A percentile compares a stretch with the other conserved stretches of the same genome.
phyloP scores from a whole-genome alignment of 2,888 invertebrate genomes.

The Uloborus plumipes region DNA sequence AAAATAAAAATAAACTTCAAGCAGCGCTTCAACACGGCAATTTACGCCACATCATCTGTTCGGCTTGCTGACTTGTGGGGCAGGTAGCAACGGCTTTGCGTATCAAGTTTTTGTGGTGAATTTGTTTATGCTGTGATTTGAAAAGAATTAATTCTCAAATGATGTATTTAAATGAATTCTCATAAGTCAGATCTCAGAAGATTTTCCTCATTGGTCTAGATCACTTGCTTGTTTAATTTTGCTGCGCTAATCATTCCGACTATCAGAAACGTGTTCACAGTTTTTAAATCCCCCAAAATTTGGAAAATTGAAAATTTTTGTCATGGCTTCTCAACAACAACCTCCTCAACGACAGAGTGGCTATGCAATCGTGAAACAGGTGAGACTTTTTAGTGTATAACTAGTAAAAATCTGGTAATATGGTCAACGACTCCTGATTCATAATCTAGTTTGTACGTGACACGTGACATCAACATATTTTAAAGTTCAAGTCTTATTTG shows the following conservation, averaged over 20 bases:
- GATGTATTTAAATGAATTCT: too few species aligned
- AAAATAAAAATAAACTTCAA: too few species aligned
- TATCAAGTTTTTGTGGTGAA: neutral
- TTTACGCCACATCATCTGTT: constrained; percentile 21
- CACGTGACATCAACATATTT: constrained; percentile 19
- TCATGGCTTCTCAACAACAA: constrained; percentile 43
- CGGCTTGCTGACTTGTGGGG: neutral
- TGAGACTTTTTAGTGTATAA: constrained; percentile 11
- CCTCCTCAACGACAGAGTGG: constrained; percentile 3
- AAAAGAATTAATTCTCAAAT: too few species aligned
- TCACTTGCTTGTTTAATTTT: neutral
- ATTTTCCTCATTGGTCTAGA: neutral
- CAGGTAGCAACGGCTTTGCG: constrained; percentile 4
- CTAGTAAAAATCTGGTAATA: neutral
- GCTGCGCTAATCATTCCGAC: constrained; percentile 2
- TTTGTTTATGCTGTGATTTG: too few species aligned
- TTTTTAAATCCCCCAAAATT: neutral
- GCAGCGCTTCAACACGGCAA: too few species aligned
- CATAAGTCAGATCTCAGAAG: neutral
- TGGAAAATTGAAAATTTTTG: neutral
- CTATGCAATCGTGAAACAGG: constrained; percentile 48
- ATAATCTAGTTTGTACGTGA: neutral
- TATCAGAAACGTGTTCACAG: neutral
- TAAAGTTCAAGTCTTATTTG: neutral
- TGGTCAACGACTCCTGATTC: constrained; percentile 50